A percentile compares a stretch with the other conserved stretches of the same genome.
Conservation (phyloP, 2,888 invertebrate genomes). For the Polydrusus cervinus region DNA sequence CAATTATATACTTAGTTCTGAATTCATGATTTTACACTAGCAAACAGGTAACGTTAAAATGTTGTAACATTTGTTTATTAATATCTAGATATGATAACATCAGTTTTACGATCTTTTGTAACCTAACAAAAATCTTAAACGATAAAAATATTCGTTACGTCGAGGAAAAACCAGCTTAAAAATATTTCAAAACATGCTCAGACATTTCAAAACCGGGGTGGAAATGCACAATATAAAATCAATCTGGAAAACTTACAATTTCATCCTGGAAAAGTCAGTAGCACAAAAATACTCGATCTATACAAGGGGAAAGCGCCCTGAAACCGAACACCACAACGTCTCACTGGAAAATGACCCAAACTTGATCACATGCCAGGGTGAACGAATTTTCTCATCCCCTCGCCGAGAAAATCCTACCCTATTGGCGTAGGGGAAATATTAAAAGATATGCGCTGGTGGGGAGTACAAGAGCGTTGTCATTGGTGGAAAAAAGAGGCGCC, state of each 20-base stretch:
- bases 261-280: slow-evolving; percentile 34
- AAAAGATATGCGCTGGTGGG: slow-evolving; percentile 39
- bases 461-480: slow-evolving; percentile 22
- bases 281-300: slow-evolving; percentile 41
- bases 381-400: slow-evolving; percentile 51
- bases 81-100: no score
- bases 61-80: no score
- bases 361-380: slow-evolving; percentile 55
- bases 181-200: no score
- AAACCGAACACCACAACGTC: slow-evolving; percentile 52
- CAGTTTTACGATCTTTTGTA: no score
- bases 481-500: slow-evolving; percentile 46
- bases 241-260: slow-evolving; percentile 46
- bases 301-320: slow-evolving; percentile 39
- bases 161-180: no score
- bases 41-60: no score
- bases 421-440: slow-evolving; percentile 46
- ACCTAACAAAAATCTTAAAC: no score
- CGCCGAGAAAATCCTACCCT: slow-evolving; percentile 42
- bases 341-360: slow-evolving; percentile 53
- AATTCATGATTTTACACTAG: no score
- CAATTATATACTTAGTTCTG: no score
- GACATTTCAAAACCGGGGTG: not conserved
- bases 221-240: slow-evolving; percentile 5
- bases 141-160: no score